Conservation (phyloP, 2,797 vertebrate genomes). For the Onychomys torridus region DNA sequence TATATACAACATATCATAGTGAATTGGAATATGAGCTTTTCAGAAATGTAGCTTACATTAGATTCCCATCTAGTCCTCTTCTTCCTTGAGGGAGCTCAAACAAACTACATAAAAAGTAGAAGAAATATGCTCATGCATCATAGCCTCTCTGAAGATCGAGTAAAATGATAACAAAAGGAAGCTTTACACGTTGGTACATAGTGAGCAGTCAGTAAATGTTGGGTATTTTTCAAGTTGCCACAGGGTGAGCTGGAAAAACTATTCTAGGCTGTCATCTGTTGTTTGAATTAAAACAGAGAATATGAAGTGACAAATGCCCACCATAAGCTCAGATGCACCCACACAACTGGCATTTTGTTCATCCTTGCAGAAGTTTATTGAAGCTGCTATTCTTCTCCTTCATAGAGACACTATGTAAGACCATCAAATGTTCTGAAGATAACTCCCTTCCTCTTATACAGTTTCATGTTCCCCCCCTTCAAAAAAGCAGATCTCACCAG, state of each 20-base stretch:
- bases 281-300: slow-evolving; percentile 52
- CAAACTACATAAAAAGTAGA: slow-evolving; percentile 15
- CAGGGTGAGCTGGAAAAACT: slow-evolving; percentile 35
- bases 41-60: background rate
- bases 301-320: background rate
- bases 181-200: slow-evolving; percentile 28
- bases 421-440: background rate
- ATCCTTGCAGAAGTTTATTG: background rate
- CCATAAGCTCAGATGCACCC: background rate
- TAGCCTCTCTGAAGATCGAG: background rate
- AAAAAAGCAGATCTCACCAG: background rate
- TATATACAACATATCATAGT: background rate
- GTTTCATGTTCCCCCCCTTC: background rate
- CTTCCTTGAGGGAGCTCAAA: background rate
- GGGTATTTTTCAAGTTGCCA: slow-evolving; percentile 53
- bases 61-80: background rate
- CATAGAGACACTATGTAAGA: background rate
- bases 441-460: background rate
- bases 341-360: slow-evolving; percentile 5
- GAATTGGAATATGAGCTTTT: background rate
- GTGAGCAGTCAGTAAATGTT: slow-evolving; percentile 67
- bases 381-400: background rate
- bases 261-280: slow-evolving; percentile 57
- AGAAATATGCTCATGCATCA: slow-evolving; percentile 15
- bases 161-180: slow-evolving; percentile 41